These are phyloP conservation scores for Darevskia mixta DNA, from an alignment of 2,797 vertebrate genomes.

Conservation along the genomic window DNA sequence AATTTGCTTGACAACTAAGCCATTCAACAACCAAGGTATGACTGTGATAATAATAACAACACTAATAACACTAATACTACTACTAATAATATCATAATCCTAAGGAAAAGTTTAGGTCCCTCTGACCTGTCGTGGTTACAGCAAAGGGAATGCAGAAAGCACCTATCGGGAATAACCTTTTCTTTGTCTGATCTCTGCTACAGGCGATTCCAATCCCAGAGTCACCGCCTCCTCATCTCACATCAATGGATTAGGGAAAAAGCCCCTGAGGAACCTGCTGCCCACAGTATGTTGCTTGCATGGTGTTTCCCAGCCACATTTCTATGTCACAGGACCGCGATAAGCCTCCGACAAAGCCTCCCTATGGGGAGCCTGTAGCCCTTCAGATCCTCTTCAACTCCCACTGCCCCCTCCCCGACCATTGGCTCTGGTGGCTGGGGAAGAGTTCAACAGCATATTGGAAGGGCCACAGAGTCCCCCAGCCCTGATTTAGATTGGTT, in stretches of 20 bases:
- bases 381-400: background rate
- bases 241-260: constrained; percentile 26
- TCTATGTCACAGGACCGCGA: background rate
- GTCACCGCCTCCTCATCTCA: background rate
- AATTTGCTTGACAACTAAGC: too few relatives aligned
- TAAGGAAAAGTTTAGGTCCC: background rate
- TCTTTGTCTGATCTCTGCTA: background rate
- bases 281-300: constrained; percentile 6
- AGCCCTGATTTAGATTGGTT: background rate
- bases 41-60: too few relatives aligned
- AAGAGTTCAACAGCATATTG: background rate
- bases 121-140: background rate
- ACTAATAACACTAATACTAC: too few relatives aligned
- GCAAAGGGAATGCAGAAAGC: background rate
- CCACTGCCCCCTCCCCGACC: background rate
- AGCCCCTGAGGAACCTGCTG: background rate
- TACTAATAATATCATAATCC: too few relatives aligned
- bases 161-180: background rate
- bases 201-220: constrained; percentile 22
- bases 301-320: background rate
- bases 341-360: background rate
- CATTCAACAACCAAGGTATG: too few relatives aligned
- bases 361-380: background rate
- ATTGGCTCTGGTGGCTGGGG: background rate
- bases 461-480: background rate